Percentiles rank a stretch among this genome's conserved stretches.
phyloP scores from a whole-genome alignment of 2,797 vertebrate genomes.

The Meriones psammophilus region DNA sequence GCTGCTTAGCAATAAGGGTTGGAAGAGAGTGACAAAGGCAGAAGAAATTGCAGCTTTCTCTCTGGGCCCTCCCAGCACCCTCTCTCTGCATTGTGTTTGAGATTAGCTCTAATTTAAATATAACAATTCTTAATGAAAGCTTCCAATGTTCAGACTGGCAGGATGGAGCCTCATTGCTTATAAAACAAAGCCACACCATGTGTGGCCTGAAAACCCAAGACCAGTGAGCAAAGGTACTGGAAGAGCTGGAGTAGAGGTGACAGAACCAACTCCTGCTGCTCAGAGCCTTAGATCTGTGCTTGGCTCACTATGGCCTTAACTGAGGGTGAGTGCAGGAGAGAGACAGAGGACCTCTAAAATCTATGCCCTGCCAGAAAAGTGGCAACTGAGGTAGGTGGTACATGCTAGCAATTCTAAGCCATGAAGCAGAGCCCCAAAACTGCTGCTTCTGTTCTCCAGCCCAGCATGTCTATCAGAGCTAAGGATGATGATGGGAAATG shows the following conservation, averaged over 20 bases:
- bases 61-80: constrained; percentile 82
- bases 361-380: background rate
- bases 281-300: background rate
- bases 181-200: constrained; percentile 37
- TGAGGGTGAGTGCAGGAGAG: background rate
- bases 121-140: constrained; percentile 86
- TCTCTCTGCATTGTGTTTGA: constrained; percentile 83
- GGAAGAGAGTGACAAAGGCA: constrained; percentile 83
- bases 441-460: no score
- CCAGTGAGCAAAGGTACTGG: background rate
- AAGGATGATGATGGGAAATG: background rate
- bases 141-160: constrained; percentile 82
- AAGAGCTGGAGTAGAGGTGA: background rate
- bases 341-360: background rate
- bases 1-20: constrained; percentile 81
- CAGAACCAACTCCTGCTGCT: background rate
- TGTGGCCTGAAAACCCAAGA: constrained; percentile 29
- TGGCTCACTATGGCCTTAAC: background rate
- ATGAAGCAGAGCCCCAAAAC: background rate
- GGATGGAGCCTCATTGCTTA: constrained; percentile 63
- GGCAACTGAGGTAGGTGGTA: background rate
- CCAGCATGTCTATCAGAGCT: background rate
- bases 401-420: background rate
- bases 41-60: constrained; percentile 87
- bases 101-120: constrained; percentile 90